These are phyloP conservation scores for Amiota communis DNA, from an alignment of 2,888 invertebrate genomes.

Conservation along the genomic window DNA sequence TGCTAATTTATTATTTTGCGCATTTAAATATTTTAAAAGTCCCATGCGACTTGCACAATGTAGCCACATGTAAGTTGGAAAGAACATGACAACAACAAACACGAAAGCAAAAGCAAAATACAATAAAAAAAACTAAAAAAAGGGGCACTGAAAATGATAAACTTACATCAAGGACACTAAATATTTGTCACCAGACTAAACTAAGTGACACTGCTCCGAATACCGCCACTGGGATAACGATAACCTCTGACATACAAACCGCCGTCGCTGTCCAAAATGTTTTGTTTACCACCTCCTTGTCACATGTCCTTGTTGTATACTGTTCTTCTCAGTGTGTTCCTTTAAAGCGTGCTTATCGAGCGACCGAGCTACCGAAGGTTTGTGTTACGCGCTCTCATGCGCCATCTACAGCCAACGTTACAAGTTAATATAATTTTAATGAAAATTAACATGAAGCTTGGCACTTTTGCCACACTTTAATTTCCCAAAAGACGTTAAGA, in stretches of 20 bases:
- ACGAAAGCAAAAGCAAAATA: conserved; percentile 9
- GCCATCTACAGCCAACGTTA: conserved; percentile 43
- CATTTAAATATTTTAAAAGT: conserved; percentile 68
- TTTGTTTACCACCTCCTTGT: no score
- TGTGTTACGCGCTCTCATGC: conserved; percentile 23
- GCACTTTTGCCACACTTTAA: conserved; percentile 65
- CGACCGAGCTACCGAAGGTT: neutral
- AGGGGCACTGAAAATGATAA: conserved; percentile 39
- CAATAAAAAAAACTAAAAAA: conserved; percentile 13
- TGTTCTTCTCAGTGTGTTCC: no score
- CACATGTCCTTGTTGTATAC: no score
- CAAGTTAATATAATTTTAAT: conserved; percentile 69
- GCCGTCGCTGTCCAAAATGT: neutral
- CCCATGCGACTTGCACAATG: conserved; percentile 53
- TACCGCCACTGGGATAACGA: neutral
- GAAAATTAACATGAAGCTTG: conserved; percentile 68
- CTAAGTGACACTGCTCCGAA: conserved; percentile 3
- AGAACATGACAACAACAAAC: conserved; percentile 19
- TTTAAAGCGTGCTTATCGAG: no score
- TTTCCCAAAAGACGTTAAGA: conserved; percentile 59
- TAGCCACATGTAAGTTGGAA: conserved; percentile 33
- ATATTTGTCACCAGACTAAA: conserved; percentile 2
- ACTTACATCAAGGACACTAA: conserved; percentile 63
- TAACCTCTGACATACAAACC: conserved; percentile 12
- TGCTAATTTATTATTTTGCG: conserved; percentile 68